A percentile compares a stretch with the other conserved stretches of the same genome.
These are phyloP conservation scores for Lepidostoma basale DNA, from an alignment of 1,140 invertebrate species.

Conservation along the genomic window DNA sequence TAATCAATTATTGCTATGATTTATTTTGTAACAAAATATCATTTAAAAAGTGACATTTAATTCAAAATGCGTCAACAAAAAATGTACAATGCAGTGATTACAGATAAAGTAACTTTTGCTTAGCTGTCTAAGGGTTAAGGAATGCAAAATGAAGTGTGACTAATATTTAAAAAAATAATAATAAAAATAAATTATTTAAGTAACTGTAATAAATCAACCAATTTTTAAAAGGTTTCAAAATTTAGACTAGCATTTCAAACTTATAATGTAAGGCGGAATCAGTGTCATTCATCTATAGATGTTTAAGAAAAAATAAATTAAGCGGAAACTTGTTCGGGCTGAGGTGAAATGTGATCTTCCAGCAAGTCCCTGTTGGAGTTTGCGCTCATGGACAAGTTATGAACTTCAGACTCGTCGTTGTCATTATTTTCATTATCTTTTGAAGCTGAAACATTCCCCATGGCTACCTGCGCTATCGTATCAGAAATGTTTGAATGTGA, in stretches of 20 bases:
- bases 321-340: conserved; percentile 25
- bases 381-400: conserved; percentile 37
- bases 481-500: conserved; percentile 55
- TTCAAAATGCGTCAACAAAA: no score
- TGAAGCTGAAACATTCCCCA: conserved; percentile 54
- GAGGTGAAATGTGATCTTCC: conserved; percentile 23
- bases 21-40: no score
- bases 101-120: no score
- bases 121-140: no score
- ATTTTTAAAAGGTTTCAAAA: neutral
- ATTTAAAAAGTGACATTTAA: no score
- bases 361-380: conserved; percentile 16
- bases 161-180: no score
- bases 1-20: no score
- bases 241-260: conserved; percentile 21
- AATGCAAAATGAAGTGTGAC: no score
- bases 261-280: no score
- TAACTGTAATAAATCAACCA: no score
- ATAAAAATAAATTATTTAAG: no score
- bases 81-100: no score
- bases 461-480: conserved; percentile 55
- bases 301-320: conserved; percentile 3
- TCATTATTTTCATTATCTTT: conserved; percentile 23
- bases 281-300: neutral
- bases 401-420: conserved; percentile 32